Base-by-base conservation (phyloP, 2,113 vertebrate genomes). In the Eira barbara region DNA sequence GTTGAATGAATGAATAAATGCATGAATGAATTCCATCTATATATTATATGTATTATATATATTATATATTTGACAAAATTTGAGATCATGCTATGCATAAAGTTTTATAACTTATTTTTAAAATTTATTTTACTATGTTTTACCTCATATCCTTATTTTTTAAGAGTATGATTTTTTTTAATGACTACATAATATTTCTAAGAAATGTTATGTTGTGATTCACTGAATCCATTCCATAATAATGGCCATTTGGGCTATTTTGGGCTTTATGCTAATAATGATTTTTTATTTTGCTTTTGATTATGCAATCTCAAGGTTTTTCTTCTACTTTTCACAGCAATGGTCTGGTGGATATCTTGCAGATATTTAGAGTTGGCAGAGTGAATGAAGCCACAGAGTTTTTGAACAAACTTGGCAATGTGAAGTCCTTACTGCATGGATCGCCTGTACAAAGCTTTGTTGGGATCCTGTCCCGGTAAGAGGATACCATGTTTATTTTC, bases 401-500 rank as follows among this genome's bases (percentile, higher is more conserved):
- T 97, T 94, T 94, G 85, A 98, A 98, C 27, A 95, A 98, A n/a
- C 95, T 99, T 2, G 99, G 99, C 86, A 99, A 99, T 4, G 45
- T 99, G 76, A 98, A 39, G 55, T 57, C 98, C 52, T 98, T 99
- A 80, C 98, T 99, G 20, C 99, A 99, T 36, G 99, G 99, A 8
- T 99, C 99, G 34, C 95, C 98, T 8, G 98, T 99, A 73, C 97
- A 89, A 83, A 99, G 99, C 95, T 99, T 99, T 96, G 99, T 99
- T 4, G 99, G 99, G 92, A 99, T 99, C 97, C 98, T 99, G 71
- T 99, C 99, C 89, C 98, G 99, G 99, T 99, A 96, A 99, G 98
- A 71, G 17, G 10, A 12, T 7, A 7, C 27, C 59, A n/a, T 78
- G 15, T 92, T 15, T 81, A 71, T 17, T 89, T 20, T 36, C 21